Conservation (phyloP, 2,113 vertebrate genomes). For the Catharus minimus region DNA sequence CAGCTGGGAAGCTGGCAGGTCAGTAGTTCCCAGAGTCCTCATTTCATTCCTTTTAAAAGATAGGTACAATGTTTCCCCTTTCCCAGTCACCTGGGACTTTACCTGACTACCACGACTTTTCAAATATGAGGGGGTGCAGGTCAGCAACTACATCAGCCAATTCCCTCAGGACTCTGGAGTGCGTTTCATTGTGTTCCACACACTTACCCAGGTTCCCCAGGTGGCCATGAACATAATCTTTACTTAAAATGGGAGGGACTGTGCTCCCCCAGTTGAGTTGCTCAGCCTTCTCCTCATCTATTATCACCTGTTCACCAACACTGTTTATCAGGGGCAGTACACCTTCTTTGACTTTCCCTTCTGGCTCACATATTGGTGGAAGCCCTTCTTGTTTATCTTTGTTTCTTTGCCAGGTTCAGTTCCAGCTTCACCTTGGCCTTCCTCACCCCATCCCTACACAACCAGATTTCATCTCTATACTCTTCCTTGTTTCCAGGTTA, state of each 20-base stretch:
- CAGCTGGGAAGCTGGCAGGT: background rate
- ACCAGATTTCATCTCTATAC: background rate
- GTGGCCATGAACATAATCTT: background rate
- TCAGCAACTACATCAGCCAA: background rate
- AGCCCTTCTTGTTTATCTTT: background rate
- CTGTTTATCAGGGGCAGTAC: background rate
- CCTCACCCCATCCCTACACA: background rate
- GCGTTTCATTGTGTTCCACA: background rate
- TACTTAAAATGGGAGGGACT: background rate
- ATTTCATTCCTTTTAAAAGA: background rate
- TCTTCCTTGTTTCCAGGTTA: background rate
- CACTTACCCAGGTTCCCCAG: background rate
- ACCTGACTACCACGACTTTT: background rate
- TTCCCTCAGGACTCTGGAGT: background rate
- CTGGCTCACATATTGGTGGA: background rate
- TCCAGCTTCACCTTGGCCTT: background rate
- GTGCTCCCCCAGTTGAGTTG: background rate
- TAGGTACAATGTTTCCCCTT: background rate
- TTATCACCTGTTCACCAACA: background rate
- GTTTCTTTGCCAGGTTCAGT: background rate
- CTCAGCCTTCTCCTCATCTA: background rate
- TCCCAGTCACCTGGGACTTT: background rate
- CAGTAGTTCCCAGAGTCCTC: background rate
- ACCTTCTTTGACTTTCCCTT: background rate
- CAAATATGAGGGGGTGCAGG: accelerated